Percentiles rank a stretch among this genome's conserved stretches.
Evolutionary conservation across 2,888 invertebrate genomes (phyloP).

Genomic region (Volucella inflata): DNA sequence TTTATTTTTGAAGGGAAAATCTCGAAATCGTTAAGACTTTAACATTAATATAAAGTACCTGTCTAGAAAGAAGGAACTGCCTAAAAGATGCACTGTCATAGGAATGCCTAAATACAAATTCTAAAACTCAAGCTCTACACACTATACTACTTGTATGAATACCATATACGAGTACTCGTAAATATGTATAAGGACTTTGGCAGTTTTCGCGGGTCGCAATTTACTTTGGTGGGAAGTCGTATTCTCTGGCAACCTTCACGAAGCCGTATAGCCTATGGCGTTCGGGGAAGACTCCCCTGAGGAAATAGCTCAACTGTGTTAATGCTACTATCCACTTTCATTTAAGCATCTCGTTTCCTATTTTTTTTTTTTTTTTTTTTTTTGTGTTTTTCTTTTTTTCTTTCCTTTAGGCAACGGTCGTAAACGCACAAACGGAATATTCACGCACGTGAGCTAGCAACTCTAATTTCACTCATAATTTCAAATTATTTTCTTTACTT

Average conservation of each 20-base stretch:
- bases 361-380: neutral
- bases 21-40: constrained; percentile 55
- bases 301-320: constrained; percentile 63
- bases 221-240: constrained; percentile 27
- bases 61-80: neutral
- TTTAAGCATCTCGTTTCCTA: constrained; percentile 48
- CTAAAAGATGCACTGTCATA: constrained; percentile 26
- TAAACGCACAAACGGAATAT: constrained; percentile 63
- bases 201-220: neutral
- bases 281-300: constrained; percentile 58
- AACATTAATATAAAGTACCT: constrained; percentile 56
- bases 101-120: neutral
- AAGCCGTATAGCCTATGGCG: constrained; percentile 1
- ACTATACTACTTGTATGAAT: too few species aligned
- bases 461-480: constrained; percentile 73
- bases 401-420: constrained; percentile 25
- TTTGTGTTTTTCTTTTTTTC: neutral
- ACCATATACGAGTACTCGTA: too few species aligned
- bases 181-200: constrained; percentile 3
- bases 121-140: neutral
- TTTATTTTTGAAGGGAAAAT: constrained; percentile 15
- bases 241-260: constrained; percentile 39
- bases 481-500: constrained; percentile 68
- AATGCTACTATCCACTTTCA: constrained; percentile 73
- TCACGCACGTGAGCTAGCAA: constrained; percentile 68